phyloP scores from a whole-genome alignment of 2,797 vertebrate genomes.

The Liparis tanakae region DNA sequence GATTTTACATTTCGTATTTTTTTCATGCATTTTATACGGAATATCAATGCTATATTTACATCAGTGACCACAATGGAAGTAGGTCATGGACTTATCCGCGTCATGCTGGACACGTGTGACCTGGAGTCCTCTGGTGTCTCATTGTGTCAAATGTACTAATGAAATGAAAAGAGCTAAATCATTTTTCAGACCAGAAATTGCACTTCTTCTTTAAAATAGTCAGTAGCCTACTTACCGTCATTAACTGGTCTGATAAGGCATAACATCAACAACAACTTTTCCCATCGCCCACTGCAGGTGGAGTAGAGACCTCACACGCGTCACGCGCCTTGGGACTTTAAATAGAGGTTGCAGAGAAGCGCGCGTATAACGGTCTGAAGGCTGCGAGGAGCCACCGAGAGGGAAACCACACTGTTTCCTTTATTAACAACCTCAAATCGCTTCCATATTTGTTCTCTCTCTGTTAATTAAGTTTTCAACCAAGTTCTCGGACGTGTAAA shows the following conservation, averaged over 20 bases:
- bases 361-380: slow-evolving; percentile 30
- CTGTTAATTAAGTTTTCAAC: too few species aligned
- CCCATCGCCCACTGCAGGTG: slow-evolving; percentile 38
- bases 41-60: neutral
- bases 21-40: neutral
- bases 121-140: neutral
- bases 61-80: neutral
- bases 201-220: neutral
- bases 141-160: neutral
- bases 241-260: neutral
- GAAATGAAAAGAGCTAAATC: neutral
- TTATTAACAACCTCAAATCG: neutral
- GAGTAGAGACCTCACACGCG: slow-evolving; percentile 30
- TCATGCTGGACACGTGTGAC: neutral
- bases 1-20: neutral
- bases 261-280: neutral
- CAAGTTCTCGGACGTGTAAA: neutral
- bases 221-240: neutral
- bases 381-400: neutral
- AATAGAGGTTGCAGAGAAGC: slow-evolving; percentile 35
- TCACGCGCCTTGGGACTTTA: slow-evolving; percentile 51
- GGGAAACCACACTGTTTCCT: neutral
- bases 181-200: neutral
- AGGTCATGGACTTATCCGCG: neutral
- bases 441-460: neutral